Evolutionary conservation across 2,797 vertebrate genomes (phyloP).

Genomic region (Taenioides sp.): DNA sequence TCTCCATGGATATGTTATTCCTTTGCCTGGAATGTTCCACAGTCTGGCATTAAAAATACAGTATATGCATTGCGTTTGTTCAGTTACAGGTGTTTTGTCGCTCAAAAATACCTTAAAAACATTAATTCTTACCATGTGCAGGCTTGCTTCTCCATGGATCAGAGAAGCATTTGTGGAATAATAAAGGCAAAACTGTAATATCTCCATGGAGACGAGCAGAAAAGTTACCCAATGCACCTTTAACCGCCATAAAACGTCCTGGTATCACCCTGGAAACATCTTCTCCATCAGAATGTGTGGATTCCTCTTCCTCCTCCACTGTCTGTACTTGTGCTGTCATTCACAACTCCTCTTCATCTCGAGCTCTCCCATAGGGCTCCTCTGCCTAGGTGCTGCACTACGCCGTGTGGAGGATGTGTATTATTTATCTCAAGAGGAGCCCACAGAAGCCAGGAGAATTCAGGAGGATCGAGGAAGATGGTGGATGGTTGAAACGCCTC

Average conservation of each 20-base stretch:
- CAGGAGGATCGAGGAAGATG: constrained; percentile 34
- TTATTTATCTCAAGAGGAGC: constrained; percentile 20
- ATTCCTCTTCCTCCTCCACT: neutral
- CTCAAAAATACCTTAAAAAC: too few relatives aligned
- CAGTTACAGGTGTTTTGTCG: too few relatives aligned
- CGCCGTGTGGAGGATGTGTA: constrained; percentile 14
- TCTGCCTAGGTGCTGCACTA: constrained; percentile 10
- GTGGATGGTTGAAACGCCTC: constrained; percentile 61
- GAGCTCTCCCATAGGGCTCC: constrained; percentile 14
- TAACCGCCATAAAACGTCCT: neutral
- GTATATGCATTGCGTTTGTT: too few relatives aligned
- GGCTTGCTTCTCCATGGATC: too few relatives aligned
- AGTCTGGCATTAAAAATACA: too few relatives aligned
- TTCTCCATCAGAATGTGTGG: neutral
- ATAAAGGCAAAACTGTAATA: too few relatives aligned
- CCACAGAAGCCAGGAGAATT: constrained; percentile 41
- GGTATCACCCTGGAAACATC: neutral
- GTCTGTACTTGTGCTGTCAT: constrained; percentile 49
- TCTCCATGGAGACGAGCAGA: too few relatives aligned
- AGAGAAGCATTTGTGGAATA: too few relatives aligned
- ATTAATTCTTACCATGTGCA: too few relatives aligned
- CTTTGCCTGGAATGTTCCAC: too few relatives aligned
- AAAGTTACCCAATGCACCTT: too few relatives aligned
- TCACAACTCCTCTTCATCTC: constrained; percentile 61
- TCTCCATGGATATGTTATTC: too few relatives aligned